Evolutionary conservation across 2,797 vertebrate species (phyloP).

Genomic region (Schizopygopsis pylzovi): DNA sequence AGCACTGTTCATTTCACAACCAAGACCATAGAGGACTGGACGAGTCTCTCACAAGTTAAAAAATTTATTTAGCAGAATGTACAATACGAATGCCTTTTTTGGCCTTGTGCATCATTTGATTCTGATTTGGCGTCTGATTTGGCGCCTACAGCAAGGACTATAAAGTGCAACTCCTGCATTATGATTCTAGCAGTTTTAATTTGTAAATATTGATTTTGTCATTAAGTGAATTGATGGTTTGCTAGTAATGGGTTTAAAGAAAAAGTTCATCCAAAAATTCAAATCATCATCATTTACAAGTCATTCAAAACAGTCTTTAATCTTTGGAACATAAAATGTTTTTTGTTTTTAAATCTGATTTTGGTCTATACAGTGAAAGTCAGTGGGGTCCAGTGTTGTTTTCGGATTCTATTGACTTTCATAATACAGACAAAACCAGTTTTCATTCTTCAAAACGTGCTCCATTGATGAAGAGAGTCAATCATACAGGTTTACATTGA

Average conservation of each 20-base stretch:
- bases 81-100: neutral
- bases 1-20: slow-evolving; percentile 77
- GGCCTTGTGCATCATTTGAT: neutral
- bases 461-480: neutral
- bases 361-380: neutral
- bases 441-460: neutral
- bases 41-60: neutral
- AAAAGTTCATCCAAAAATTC: neutral
- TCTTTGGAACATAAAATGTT: neutral
- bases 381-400: neutral
- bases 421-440: neutral
- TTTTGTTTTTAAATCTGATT: neutral
- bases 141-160: neutral
- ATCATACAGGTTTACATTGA: neutral
- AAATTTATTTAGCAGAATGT: neutral
- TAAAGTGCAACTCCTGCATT: neutral
- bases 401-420: neutral
- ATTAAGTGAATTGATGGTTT: neutral
- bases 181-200: neutral
- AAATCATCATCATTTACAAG: neutral
- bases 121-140: neutral
- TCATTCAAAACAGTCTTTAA: neutral
- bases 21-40: slow-evolving; percentile 54
- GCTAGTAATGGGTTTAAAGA: neutral
- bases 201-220: neutral